Evolutionary conservation across 2,888 invertebrate genomes (phyloP).

Genomic region (Tetramorium bicarinatum): DNA sequence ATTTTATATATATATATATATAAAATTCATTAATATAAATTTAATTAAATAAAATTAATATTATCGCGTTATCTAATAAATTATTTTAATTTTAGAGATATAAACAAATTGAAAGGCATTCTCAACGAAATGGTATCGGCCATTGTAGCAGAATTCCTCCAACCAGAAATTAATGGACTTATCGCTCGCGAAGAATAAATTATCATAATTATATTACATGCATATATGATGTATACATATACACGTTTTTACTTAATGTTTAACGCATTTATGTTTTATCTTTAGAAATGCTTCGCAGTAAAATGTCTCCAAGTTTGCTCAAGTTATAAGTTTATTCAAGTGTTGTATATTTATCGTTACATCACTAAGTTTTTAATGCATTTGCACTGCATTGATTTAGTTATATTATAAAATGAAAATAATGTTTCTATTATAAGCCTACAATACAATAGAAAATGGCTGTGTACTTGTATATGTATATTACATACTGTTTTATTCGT

Average conservation of each 20-base stretch:
- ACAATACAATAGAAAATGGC: conserved; percentile 30
- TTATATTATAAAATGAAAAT: neutral
- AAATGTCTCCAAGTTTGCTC: neutral
- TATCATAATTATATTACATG: neutral
- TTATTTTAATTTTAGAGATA: conserved; percentile 88
- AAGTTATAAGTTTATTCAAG: neutral
- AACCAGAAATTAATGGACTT: conserved; percentile 91
- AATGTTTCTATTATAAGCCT: neutral
- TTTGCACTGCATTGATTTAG: neutral
- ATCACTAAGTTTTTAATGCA: conserved; percentile 8
- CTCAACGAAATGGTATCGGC: conserved; percentile 92
- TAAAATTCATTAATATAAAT: neutral
- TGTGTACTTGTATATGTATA: conserved; percentile 34
- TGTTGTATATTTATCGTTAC: neutral
- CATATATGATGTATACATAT: too few relatives aligned
- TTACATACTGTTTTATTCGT: conserved; percentile 15
- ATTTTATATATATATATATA: too few relatives aligned
- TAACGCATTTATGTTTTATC: neutral
- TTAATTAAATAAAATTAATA: neutral
- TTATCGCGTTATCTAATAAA: neutral
- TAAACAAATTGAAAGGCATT: conserved; percentile 88
- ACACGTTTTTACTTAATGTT: neutral
- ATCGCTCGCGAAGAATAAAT: conserved; percentile 84
- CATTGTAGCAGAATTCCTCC: conserved; percentile 93
- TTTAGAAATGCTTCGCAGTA: neutral